Conservation (phyloP, 2,888 invertebrate species). For the Orthosia cruda region DNA sequence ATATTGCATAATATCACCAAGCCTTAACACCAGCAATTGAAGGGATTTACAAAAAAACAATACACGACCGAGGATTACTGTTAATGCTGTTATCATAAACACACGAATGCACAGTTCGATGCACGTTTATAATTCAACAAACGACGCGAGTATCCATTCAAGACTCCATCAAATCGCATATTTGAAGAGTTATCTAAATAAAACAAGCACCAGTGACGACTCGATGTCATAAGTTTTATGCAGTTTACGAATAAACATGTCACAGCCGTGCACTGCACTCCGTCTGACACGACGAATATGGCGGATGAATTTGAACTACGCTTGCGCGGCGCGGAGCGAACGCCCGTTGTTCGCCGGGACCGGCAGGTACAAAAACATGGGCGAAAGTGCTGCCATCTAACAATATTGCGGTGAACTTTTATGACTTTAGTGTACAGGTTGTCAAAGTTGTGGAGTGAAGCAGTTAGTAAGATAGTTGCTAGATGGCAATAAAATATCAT, state of each 20-base stretch:
- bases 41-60: conserved; percentile 85
- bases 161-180: conserved; percentile 85
- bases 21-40: conserved; percentile 84
- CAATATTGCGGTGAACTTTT: conserved; percentile 67
- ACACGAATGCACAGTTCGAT: conserved; percentile 90
- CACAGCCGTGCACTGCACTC: conserved; percentile 90
- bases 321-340: conserved; percentile 79
- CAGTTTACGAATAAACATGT: conserved; percentile 90
- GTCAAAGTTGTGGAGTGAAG: background rate
- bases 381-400: conserved; percentile 79
- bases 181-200: conserved; percentile 81
- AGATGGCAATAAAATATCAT: conserved; percentile 62
- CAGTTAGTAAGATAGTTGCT: conserved; percentile 21
- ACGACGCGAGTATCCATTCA: conserved; percentile 84
- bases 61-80: conserved; percentile 87
- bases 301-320: conserved; percentile 91
- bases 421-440: background rate
- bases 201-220: conserved; percentile 84
- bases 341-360: conserved; percentile 73
- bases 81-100: conserved; percentile 91
- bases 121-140: conserved; percentile 88
- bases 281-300: conserved; percentile 92
- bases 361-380: conserved; percentile 85
- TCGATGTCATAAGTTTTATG: conserved; percentile 86
- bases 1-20: conserved; percentile 89